These are phyloP conservation scores for Holothuria scabra DNA, from an alignment of 53 echinoderm and acorn worm genomes.

Conservation along the genomic window DNA sequence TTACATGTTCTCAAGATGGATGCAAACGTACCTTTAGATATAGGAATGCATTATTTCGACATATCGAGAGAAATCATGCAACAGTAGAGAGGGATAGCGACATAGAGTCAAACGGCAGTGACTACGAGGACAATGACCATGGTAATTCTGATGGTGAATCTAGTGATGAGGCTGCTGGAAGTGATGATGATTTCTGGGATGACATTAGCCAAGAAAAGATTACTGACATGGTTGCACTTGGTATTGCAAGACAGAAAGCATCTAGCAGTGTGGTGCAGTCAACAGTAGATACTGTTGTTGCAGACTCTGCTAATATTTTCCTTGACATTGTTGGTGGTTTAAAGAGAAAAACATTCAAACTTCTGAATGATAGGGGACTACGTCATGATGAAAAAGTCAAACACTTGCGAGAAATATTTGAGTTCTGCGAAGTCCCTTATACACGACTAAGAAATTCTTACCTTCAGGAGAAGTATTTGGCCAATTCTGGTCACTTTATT, in stretches of 20 bases:
- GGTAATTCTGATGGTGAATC: neutral
- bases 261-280: slow-evolving; percentile 19
- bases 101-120: neutral
- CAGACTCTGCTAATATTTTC: neutral
- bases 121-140: neutral
- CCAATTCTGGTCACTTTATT: neutral
- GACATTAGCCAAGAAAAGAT: neutral
- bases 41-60: no score
- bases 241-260: neutral
- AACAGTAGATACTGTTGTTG: slow-evolving; percentile 16
- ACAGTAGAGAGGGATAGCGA: neutral
- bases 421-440: neutral
- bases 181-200: neutral
- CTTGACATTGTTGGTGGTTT: neutral
- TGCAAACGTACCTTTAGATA: neutral
- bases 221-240: neutral
- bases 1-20: slow-evolving; percentile 17
- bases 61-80: neutral
- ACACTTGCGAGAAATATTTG: neutral
- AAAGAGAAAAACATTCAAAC: neutral
- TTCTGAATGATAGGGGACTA: neutral
- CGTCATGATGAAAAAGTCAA: neutral
- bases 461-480: slow-evolving; percentile 6
- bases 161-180: neutral
- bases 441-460: neutral